Conservation (phyloP, 2,797 vertebrate species). For the Centropyge bicolor region DNA sequence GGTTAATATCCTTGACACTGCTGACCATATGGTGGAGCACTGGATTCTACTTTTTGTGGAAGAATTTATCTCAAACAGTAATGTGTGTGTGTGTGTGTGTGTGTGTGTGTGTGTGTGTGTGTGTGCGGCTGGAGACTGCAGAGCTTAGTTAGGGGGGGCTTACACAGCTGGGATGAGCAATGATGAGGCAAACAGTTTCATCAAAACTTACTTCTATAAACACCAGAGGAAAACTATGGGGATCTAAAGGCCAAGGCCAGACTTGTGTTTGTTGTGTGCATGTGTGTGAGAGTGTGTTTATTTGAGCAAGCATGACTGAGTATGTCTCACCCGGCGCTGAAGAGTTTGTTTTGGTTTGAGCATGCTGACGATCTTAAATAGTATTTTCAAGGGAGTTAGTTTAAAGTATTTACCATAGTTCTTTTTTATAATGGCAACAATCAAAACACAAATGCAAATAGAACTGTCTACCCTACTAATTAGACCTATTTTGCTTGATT, state of each 20-base stretch:
- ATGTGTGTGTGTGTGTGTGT: conserved; percentile 9
- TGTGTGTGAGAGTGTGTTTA: conserved; percentile 65
- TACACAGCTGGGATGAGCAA: conserved; percentile 53
- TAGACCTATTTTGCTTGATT: background rate
- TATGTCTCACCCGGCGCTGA: conserved; percentile 51
- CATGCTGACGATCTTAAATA: conserved; percentile 26
- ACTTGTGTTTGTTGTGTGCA: conserved; percentile 47
- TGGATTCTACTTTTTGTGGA: conserved; percentile 1
- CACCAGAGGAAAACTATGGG: conserved; percentile 53
- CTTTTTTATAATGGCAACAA: conserved; percentile 2
- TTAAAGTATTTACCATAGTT: conserved; percentile 13
- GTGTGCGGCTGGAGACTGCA: conserved; percentile 6
- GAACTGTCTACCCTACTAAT: background rate
- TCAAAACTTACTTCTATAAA: conserved; percentile 66
- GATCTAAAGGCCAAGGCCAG: conserved; percentile 57
- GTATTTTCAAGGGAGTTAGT: conserved; percentile 43
- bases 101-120: conserved; percentile 16
- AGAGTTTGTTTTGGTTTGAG: conserved; percentile 61
- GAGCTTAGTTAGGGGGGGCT: background rate
- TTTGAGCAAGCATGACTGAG: conserved; percentile 67
- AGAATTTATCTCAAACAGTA: background rate
- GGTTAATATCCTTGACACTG: background rate
- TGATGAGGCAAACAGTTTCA: conserved; percentile 69
- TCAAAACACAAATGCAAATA: conserved; percentile 5
- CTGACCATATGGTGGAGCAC: background rate